Conservation (phyloP, 92 coral and sea anemone species). For the Epizoanthus rinbou region DNA sequence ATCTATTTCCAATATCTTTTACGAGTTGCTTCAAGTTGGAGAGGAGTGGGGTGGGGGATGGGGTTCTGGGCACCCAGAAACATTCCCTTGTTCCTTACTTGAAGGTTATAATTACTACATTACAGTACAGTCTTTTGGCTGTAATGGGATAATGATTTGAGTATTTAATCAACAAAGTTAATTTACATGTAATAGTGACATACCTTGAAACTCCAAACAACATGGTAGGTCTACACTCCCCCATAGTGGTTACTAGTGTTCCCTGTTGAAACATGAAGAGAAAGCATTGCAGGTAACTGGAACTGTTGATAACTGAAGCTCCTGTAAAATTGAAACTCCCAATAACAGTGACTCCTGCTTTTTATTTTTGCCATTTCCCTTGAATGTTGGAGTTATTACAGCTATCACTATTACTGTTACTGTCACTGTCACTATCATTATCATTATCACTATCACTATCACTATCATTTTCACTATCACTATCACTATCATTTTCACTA, state of each 20-base stretch:
- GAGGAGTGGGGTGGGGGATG: conserved; percentile 25
- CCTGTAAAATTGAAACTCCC: conserved; percentile 25
- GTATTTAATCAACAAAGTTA: conserved; percentile 18
- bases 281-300: conserved; percentile 27
- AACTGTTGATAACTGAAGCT: conserved; percentile 20
- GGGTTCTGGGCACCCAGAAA: conserved; percentile 31
- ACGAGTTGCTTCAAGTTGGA: conserved; percentile 13
- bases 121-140: conserved; percentile 26
- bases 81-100: conserved; percentile 24
- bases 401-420: conserved; percentile 1
- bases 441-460: too few species aligned
- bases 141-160: conserved; percentile 23
- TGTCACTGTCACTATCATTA: too few species aligned
- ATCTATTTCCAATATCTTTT: conserved; percentile 20
- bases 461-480: too few species aligned
- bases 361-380: conserved; percentile 23
- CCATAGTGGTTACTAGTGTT: conserved; percentile 72
- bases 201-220: conserved; percentile 91
- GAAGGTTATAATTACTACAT: conserved; percentile 26
- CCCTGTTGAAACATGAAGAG: conserved; percentile 61
- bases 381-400: too few species aligned
- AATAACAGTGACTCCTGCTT: conserved; percentile 25
- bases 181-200: conserved; percentile 22
- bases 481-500: too few species aligned
- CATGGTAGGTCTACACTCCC: conserved; percentile 86